These are phyloP conservation scores for Oncorhynchus kisutch DNA, from an alignment of 2,113 vertebrate species.

Conservation along the genomic window DNA sequence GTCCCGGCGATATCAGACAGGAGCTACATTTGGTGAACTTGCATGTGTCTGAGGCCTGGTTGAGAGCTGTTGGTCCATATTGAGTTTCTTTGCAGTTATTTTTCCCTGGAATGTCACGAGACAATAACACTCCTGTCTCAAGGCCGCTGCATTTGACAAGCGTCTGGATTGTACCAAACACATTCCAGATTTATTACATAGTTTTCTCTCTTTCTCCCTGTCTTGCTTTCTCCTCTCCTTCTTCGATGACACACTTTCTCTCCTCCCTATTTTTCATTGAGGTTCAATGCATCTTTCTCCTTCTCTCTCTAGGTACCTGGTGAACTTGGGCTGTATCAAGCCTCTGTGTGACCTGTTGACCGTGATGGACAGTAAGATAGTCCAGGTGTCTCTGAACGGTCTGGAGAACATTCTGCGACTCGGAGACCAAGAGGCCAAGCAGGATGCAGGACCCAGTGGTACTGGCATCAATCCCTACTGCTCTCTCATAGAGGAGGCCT, in stretches of 20 bases:
- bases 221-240: neutral
- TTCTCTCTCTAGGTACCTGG: conserved; percentile 80
- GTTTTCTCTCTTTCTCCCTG: too few species aligned
- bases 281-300: neutral
- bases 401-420: conserved; percentile 94
- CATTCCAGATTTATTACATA: too few species aligned
- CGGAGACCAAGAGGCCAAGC: conserved; percentile 94
- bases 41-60: neutral
- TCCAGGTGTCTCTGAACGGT: conserved; percentile 92
- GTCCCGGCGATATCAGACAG: neutral
- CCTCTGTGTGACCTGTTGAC: conserved; percentile 94
- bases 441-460: conserved; percentile 72
- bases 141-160: too few species aligned
- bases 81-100: conserved; percentile 10
- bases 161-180: too few species aligned
- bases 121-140: neutral
- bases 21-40: neutral
- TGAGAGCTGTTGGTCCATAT: conserved; percentile 13
- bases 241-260: too few species aligned
- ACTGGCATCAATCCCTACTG: conserved; percentile 93
- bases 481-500: conserved; percentile 95
- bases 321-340: conserved; percentile 94
- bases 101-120: neutral
- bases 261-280: neutral
- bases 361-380: conserved; percentile 98